Percentiles rank a stretch among this genome's conserved stretches.
phyloP scores from a whole-genome alignment of 2,797 vertebrate genomes.

The Sardinella longiceps region DNA sequence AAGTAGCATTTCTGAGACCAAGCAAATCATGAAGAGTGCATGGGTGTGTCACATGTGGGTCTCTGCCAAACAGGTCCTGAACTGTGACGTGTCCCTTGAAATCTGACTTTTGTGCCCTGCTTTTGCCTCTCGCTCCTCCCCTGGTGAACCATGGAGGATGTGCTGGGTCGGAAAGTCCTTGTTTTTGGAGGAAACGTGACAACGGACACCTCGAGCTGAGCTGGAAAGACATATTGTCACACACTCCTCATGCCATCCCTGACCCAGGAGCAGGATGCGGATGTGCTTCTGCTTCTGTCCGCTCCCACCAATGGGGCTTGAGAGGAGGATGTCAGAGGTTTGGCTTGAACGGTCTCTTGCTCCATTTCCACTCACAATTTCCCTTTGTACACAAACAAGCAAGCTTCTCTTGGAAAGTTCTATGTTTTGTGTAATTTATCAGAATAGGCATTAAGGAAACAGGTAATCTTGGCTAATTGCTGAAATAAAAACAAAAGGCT shows the following conservation, averaged over 20 bases:
- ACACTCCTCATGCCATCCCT: constrained; percentile 34
- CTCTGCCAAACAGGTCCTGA: neutral
- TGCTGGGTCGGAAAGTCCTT: constrained; percentile 73
- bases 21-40: neutral
- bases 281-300: constrained; percentile 73
- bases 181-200: constrained; percentile 72
- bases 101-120: constrained; percentile 37
- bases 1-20: neutral
- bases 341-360: neutral
- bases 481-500: too few relatives aligned
- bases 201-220: constrained; percentile 53
- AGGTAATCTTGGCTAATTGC: too few relatives aligned
- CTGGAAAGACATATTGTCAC: constrained; percentile 44
- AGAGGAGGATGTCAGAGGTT: neutral
- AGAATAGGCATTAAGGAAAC: too few relatives aligned
- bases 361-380: constrained; percentile 17
- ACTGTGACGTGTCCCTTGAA: neutral
- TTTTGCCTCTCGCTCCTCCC: constrained; percentile 49
- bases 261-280: constrained; percentile 66
- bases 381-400: neutral
- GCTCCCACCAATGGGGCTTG: constrained; percentile 60
- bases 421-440: too few relatives aligned
- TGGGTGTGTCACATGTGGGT: neutral
- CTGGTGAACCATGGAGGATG: constrained; percentile 67
- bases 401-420: neutral